Conservation (phyloP, 2,888 invertebrate genomes). For the Tenthredo notha region DNA sequence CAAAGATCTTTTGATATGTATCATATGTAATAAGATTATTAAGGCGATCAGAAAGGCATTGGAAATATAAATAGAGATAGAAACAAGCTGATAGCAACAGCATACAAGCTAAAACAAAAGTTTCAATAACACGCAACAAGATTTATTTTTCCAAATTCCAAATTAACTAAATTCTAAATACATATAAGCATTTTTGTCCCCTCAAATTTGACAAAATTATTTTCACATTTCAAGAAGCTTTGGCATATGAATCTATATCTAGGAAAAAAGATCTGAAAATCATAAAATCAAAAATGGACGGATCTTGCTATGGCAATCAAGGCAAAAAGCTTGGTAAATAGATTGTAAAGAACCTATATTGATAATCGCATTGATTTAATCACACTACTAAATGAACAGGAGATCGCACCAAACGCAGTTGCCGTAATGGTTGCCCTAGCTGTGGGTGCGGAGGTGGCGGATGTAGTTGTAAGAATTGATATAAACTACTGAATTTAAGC, state of each 20-base stretch:
- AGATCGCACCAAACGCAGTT: slow-evolving; percentile 3
- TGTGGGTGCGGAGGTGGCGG: slow-evolving; percentile 35
- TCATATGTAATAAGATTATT: background rate
- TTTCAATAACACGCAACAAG: background rate
- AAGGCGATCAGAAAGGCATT: background rate
- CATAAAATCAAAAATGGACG: background rate
- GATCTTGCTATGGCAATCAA: slow-evolving; percentile 16
- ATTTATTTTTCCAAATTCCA: slow-evolving; percentile 34
- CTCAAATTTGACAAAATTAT: background rate
- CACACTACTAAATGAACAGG: slow-evolving; percentile 4
- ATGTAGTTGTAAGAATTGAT: slow-evolving; percentile 27
- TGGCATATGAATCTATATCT: background rate
- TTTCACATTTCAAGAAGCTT: background rate
- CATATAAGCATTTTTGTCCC: background rate
- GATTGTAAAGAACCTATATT: background rate
- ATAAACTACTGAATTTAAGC: background rate
- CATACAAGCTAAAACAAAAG: background rate
- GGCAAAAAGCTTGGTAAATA: slow-evolving; percentile 8
- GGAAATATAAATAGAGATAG: background rate
- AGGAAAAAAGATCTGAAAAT: background rate
- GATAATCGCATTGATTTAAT: background rate
- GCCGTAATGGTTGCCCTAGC: background rate
- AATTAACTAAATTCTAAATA: slow-evolving; percentile 26
- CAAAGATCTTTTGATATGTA: background rate
- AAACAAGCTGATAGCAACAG: slow-evolving; percentile 21